Evolutionary conservation across 2,113 vertebrate species (phyloP), one percentile per base, ranked within the genome.

Genomic region (Indri indri): DNA sequence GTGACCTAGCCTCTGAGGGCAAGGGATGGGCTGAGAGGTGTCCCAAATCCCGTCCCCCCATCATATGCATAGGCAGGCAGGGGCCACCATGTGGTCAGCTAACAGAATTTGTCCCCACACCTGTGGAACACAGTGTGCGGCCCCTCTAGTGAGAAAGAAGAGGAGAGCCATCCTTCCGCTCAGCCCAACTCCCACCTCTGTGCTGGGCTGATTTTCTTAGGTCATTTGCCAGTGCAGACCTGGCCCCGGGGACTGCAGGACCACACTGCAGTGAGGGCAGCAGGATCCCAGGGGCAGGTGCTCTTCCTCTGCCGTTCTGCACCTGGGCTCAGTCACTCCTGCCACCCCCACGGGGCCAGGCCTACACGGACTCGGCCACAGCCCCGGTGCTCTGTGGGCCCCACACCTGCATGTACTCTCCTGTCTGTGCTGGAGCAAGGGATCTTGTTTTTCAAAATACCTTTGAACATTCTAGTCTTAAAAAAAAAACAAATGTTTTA

Each of bases 301-400:
- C 40, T 45, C 70, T 37, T 8, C 17, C 32, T 18, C 37, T 45
- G 65, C 68, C 10, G 0, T 25, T 32, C 14, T n/a, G 32, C 70
- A 37, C 71, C 52, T 71, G 84, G 87, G n/a, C 8, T 17, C 68
- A n/a, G 10, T 11, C 37, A 40, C 37, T 10, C 61, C 90, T 13
- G 40, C 84, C 6, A 7, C 45, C 61, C 22, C 22, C 11, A 10
- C 0, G 0, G 10, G 22, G 10, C 91, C 66, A 18, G 2, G 7
- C 34, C 34, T 50, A 2, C 12, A 8, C 0, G 0, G 9, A 0
- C 63, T 16, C 77, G 57, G 91, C 10, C 3, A 68, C 37, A 47
- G 5, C 10, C 45, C 34, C 27, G 2, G 1, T 6, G 9, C n/a
- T 40, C 34, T 25, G 32, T 1, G 1, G 45, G 16, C 30, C 27